Evolutionary conservation across 1,140 invertebrate species (phyloP), one percentile per base, ranked within the genome.

Genomic region (Holotrichia oblita): DNA sequence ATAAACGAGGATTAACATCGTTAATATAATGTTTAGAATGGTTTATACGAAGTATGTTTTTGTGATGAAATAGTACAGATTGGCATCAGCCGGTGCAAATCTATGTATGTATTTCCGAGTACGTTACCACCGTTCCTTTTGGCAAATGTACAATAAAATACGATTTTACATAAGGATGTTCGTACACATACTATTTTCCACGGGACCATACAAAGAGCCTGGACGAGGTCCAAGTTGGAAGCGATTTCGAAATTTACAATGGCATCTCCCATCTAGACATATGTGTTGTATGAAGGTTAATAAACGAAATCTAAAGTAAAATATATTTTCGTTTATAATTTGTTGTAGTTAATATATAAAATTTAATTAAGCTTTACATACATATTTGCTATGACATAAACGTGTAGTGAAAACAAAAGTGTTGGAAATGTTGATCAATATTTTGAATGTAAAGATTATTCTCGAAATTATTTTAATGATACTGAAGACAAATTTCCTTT

Each of bases 141-240:
- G 44, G 44, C 44, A 48, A 48, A 10, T n/a, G 44, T 48, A 48
- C 44, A 48, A 48, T 48, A 48, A 48, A 48, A 48, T 48, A 48
- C 44, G n/a, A 14, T n/a, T n/a, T 48, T 48, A 48, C 44, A 48
- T 48, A 48, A 48, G 44, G 44, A 48, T 10, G n/a, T 48, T 48
- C 44, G 44, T n/a, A 48, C 44, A 48, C 44, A 48, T n/a, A n/a
- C 44, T 3, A 48, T 12, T 48, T 48, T 10, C 44, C 12, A n/a
- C n/a, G 12, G 44, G 12, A 12, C 44, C 44, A 48, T 48, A 48
- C 44, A 48, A 48, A 48, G 44, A 48, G 44, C n/a, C 44, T 48
- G 44, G 44, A 10, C 44, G 44, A n/a, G 44, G n/a, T 48, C 44
- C 44, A 48, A 48, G 8, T 48, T 48, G 44, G 44, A 48, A 48